A percentile compares a stretch with the other conserved stretches of the same genome.
phyloP scores from a whole-genome alignment of 2,113 vertebrate genomes.

The Atlantisia rogersi region DNA sequence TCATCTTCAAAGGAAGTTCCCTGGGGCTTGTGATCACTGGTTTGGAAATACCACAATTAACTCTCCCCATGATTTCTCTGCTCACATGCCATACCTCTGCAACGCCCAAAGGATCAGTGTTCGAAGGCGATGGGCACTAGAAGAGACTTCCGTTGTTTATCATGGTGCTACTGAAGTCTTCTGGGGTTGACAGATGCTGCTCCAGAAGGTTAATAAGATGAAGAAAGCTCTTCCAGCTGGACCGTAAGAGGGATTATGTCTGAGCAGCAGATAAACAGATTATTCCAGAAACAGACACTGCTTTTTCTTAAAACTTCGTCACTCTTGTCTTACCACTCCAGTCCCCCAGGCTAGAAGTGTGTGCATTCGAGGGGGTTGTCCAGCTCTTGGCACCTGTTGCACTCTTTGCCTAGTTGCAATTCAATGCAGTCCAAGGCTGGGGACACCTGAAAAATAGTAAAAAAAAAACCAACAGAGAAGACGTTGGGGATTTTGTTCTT shows the following conservation, averaged over 20 bases:
- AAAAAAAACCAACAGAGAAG: neutral
- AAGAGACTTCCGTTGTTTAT: conserved; percentile 59
- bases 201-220: conserved; percentile 94
- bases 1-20: neutral
- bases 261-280: conserved; percentile 91
- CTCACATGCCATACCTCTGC: neutral
- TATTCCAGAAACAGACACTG: conserved; percentile 85
- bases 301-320: conserved; percentile 77
- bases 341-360: neutral
- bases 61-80: neutral
- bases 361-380: neutral
- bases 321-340: conserved; percentile 69
- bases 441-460: conserved; percentile 7
- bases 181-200: conserved; percentile 81
- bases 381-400: neutral
- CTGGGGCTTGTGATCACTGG: neutral
- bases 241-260: conserved; percentile 90
- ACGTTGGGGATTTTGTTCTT: neutral
- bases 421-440: neutral
- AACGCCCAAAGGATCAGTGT: neutral
- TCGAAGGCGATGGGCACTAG: neutral
- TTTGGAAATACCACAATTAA: neutral
- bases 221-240: conserved; percentile 81
- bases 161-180: conserved; percentile 24
- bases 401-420: neutral